Evolutionary conservation across 1,140 invertebrate genomes (phyloP).

Genomic region (Ostrea edulis): DNA sequence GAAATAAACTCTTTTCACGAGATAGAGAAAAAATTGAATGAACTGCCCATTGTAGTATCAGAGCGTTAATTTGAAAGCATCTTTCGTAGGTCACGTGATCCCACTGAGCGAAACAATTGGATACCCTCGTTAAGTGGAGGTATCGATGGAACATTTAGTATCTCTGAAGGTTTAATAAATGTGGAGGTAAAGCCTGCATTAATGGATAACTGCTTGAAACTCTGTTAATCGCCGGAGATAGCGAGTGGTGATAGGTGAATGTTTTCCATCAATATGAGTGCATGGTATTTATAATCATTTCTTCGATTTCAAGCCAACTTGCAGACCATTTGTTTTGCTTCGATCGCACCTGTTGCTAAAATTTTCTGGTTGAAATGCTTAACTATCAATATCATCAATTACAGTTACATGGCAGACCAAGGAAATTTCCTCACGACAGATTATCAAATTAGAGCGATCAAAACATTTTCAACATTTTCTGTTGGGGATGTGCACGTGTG

Average conservation of each 20-base stretch:
- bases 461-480: background rate
- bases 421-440: background rate
- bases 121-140: background rate
- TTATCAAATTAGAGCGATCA: background rate
- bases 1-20: background rate
- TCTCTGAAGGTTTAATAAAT: background rate
- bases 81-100: background rate
- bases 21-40: background rate
- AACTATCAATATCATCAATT: background rate
- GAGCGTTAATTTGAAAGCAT: background rate
- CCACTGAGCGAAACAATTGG: background rate
- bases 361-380: background rate
- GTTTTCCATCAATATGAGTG: background rate
- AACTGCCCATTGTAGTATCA: background rate
- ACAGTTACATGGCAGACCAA: background rate
- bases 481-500: background rate
- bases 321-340: background rate
- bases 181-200: background rate
- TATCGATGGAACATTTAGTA: background rate
- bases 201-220: background rate
- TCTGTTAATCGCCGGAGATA: background rate
- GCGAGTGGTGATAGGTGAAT: background rate
- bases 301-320: background rate
- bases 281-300: background rate
- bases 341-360: background rate